phyloP scores from a whole-genome alignment of 1,140 invertebrate species.

The Druon quercuslanigerum region DNA sequence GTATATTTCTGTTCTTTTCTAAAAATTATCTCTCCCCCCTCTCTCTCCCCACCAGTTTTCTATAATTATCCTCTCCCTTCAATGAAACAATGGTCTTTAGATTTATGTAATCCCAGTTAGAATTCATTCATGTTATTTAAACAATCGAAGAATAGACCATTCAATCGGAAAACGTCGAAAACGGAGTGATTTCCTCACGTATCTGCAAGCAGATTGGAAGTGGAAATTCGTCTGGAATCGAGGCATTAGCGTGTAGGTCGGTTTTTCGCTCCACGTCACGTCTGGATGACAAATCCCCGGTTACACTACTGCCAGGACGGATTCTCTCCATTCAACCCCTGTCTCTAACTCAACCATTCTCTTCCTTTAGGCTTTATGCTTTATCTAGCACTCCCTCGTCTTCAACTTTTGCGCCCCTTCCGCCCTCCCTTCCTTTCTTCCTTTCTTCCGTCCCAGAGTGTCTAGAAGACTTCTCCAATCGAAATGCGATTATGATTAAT shows the following conservation, averaged over 20 bases:
- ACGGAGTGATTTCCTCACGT: background rate
- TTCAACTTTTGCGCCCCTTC: slow-evolving; percentile 3
- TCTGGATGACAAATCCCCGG: slow-evolving; percentile 50
- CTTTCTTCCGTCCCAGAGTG: background rate
- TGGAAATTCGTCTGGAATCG: slow-evolving; percentile 15
- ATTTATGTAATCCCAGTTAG: too few relatives aligned
- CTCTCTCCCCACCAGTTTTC: too few relatives aligned
- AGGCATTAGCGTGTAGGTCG: slow-evolving; percentile 46
- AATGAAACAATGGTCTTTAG: too few relatives aligned
- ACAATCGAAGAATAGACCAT: background rate
- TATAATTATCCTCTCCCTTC: too few relatives aligned
- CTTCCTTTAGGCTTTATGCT: slow-evolving; percentile 20
- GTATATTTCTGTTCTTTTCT: too few relatives aligned
- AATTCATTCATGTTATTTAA: too few relatives aligned
- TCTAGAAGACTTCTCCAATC: slow-evolving; percentile 15
- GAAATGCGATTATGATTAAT: slow-evolving; percentile 31
- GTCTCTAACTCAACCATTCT: slow-evolving; percentile 2
- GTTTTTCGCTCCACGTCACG: slow-evolving; percentile 48
- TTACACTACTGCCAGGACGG: slow-evolving; percentile 36
- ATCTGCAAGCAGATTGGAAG: background rate
- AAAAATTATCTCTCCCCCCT: too few relatives aligned
- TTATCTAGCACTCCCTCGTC: slow-evolving; percentile 4
- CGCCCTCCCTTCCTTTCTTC: background rate
- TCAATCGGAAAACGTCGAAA: background rate
- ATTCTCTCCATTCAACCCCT: background rate